Conservation (phyloP, 2,797 vertebrate species). For the Scomberomorus guttatus region DNA sequence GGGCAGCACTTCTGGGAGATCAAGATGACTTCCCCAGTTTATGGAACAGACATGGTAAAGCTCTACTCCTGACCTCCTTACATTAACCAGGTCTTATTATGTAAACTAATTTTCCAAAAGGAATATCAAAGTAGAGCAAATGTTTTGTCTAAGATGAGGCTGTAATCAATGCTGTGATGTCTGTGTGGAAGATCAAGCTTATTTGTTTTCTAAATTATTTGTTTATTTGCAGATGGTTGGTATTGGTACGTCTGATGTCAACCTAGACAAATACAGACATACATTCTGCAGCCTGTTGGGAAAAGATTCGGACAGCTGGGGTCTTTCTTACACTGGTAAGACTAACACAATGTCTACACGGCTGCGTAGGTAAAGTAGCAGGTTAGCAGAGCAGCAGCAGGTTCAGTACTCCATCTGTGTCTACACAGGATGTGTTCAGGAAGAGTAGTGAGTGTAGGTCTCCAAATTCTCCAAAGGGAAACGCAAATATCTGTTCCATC, state of each 20-base stretch:
- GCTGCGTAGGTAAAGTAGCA: no score
- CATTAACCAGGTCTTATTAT: neutral
- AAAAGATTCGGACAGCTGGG: slow-evolving; percentile 97
- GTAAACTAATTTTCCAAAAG: neutral
- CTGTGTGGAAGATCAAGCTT: neutral
- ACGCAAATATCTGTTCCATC: neutral
- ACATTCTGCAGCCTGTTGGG: slow-evolving; percentile 97
- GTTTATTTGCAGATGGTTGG: slow-evolving; percentile 92
- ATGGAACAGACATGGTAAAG: slow-evolving; percentile 97
- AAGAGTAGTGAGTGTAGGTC: no score
- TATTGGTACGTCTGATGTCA: slow-evolving; percentile 94
- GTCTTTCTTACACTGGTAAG: slow-evolving; percentile 97
- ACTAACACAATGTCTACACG: no score
- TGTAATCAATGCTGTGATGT: neutral
- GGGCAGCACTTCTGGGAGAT: slow-evolving; percentile 99
- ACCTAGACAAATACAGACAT: slow-evolving; percentile 96
- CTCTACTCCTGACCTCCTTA: neutral
- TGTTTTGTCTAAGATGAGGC: neutral
- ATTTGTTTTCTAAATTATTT: neutral
- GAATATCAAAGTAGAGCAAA: neutral
- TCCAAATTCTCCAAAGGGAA: no score
- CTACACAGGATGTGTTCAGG: no score
- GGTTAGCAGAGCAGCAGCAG: no score
- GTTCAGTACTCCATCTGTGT: no score
- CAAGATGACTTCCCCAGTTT: slow-evolving; percentile 98